Evolutionary conservation across 2,797 vertebrate species (phyloP).

Genomic region (Pseudochromis fuscus): DNA sequence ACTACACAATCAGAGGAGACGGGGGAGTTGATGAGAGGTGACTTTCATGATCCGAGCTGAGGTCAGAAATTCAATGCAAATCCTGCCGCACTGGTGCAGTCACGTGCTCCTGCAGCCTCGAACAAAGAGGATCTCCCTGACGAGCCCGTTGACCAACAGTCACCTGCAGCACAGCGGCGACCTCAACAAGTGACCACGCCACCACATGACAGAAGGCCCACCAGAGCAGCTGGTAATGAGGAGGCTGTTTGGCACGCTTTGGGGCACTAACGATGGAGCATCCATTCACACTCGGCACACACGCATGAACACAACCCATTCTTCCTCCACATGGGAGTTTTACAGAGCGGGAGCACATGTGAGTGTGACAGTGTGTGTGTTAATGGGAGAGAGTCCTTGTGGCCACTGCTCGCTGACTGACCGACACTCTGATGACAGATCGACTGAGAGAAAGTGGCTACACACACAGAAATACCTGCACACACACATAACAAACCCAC

Average conservation of each 20-base stretch:
- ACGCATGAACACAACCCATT: slow-evolving; percentile 51
- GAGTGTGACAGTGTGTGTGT: slow-evolving; percentile 43
- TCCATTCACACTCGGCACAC: slow-evolving; percentile 49
- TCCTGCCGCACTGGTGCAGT: not conserved
- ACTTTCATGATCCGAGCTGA: not conserved
- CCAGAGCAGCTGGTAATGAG: slow-evolving; percentile 54
- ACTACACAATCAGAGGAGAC: not conserved
- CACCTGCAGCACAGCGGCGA: slow-evolving; percentile 43
- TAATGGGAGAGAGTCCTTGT: slow-evolving; percentile 62
- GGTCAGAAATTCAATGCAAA: not conserved
- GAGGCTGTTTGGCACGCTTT: slow-evolving; percentile 55
- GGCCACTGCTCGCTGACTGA: slow-evolving; percentile 63
- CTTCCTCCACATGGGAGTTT: slow-evolving; percentile 41
- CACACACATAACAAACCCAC: slow-evolving; percentile 1
- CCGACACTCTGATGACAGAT: slow-evolving; percentile 73
- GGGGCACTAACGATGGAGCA: slow-evolving; percentile 43
- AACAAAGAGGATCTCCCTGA: slow-evolving; percentile 30
- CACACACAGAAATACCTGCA: slow-evolving; percentile 29
- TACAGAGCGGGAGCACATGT: slow-evolving; percentile 42
- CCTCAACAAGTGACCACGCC: slow-evolving; percentile 34
- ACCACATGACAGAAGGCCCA: slow-evolving; percentile 30
- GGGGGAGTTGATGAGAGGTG: too few species aligned
- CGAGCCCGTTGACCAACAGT: slow-evolving; percentile 7
- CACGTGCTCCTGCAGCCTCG: not conserved
- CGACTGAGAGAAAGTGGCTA: slow-evolving; percentile 51